These are phyloP conservation scores for Rhinophrynus dorsalis DNA, from an alignment of 2,797 vertebrate species.

Conservation along the genomic window DNA sequence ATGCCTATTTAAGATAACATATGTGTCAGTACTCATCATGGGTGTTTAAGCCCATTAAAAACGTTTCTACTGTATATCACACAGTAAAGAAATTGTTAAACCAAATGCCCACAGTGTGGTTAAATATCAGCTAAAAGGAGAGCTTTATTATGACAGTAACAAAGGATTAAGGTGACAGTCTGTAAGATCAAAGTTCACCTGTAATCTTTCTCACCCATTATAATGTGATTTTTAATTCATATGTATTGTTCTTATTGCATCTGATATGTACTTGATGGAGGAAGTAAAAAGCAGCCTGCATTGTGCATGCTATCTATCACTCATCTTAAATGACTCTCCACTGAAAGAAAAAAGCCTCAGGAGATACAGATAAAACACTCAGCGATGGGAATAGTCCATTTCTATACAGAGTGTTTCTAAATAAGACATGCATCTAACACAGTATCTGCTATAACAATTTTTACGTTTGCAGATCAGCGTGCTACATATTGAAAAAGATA, in stretches of 20 bases:
- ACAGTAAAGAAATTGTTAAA: constrained; percentile 5
- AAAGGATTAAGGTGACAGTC: constrained; percentile 16
- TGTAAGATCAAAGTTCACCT: constrained; percentile 38
- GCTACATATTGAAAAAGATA: constrained; percentile 9
- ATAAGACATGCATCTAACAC: constrained; percentile 4
- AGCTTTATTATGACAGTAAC: constrained; percentile 33
- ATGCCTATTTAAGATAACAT: no score
- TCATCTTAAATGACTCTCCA: constrained; percentile 39
- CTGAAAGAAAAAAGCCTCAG: constrained; percentile 26
- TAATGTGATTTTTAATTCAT: background rate
- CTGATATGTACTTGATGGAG: background rate
- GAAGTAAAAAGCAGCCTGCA: background rate
- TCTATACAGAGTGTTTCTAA: constrained; percentile 23
- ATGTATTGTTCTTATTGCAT: background rate
- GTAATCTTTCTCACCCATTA: constrained; percentile 22
- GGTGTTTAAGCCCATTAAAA: accelerated
- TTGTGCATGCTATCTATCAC: constrained; percentile 1
- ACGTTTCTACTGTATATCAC: background rate
- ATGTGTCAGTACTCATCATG: constrained; percentile 51
- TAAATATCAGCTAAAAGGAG: constrained; percentile 23
- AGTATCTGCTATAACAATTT: background rate
- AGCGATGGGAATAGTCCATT: constrained; percentile 24
- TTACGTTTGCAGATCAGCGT: constrained; percentile 24
- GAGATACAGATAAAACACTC: constrained; percentile 33
- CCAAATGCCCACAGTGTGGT: constrained; percentile 8